These are phyloP conservation scores for Oxyteleia sp. DNA, from an alignment of 2,888 invertebrate genomes.

Conservation along the genomic window DNA sequence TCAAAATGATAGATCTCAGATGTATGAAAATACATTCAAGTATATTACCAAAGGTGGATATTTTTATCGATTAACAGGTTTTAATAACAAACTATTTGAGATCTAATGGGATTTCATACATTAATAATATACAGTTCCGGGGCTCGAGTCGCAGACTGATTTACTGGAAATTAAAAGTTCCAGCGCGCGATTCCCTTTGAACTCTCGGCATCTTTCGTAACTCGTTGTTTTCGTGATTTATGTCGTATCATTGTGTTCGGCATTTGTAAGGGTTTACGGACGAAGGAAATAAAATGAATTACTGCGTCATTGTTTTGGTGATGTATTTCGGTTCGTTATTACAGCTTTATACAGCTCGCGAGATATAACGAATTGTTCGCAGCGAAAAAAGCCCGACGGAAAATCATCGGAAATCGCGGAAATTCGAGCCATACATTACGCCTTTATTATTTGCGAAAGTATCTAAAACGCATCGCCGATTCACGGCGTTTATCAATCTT, in stretches of 20 bases:
- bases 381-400: conserved; percentile 4
- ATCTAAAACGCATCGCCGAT: background rate
- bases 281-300: conserved; percentile 66
- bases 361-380: conserved; percentile 34
- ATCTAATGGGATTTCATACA: conserved; percentile 32
- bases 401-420: conserved; percentile 11
- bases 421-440: conserved; percentile 1
- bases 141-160: conserved; percentile 33
- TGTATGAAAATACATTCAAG: too few species aligned
- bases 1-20: too few species aligned
- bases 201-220: conserved; percentile 33
- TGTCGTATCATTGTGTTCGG: conserved; percentile 61
- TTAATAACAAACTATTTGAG: too few species aligned
- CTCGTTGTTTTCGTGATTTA: conserved; percentile 59
- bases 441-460: conserved; percentile 6
- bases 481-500: conserved; percentile 19
- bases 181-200: conserved; percentile 52
- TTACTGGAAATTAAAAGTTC: conserved; percentile 65
- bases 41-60: too few species aligned
- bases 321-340: conserved; percentile 61
- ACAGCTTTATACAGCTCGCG: conserved; percentile 30
- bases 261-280: conserved; percentile 57
- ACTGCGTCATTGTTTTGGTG: conserved; percentile 62
- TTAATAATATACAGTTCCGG: conserved; percentile 56
- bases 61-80: too few species aligned